Evolutionary conservation across 2,113 vertebrate genomes (phyloP).

Genomic region (Girardinichthys multiradiatus): DNA sequence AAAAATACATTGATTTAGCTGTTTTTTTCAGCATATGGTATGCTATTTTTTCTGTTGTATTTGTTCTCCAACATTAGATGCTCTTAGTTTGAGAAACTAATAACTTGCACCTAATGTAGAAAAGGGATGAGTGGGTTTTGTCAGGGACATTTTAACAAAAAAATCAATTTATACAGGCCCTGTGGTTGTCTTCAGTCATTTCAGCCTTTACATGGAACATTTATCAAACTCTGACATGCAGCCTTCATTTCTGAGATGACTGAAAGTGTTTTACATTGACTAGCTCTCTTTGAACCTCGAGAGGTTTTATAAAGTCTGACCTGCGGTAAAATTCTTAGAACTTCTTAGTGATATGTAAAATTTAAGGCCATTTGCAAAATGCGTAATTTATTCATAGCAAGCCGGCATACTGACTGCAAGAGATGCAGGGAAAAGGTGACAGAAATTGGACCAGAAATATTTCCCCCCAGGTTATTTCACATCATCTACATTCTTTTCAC

Average conservation of each 20-base stretch:
- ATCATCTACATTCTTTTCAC: not conserved
- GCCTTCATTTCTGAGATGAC: not conserved
- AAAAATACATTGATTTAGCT: too few species aligned
- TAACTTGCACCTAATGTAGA: not conserved
- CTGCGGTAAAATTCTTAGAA: not conserved
- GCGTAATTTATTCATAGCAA: not conserved
- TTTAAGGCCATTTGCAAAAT: not conserved
- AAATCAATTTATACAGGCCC: not conserved
- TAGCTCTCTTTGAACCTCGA: not conserved
- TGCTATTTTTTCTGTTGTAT: slow-evolving; percentile 1
- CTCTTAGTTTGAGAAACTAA: slow-evolving; percentile 4
- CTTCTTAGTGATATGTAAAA: not conserved
- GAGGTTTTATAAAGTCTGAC: not conserved
- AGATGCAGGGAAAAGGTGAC: not conserved
- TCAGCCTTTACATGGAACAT: not conserved
- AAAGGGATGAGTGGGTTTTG: not conserved
- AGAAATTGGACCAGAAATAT: not conserved
- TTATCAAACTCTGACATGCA: not conserved
- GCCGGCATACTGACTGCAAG: not conserved
- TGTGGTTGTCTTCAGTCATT: not conserved
- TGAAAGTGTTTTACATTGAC: not conserved
- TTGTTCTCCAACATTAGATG: slow-evolving; percentile 21
- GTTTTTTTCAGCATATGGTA: not conserved
- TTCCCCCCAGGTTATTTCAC: not conserved
- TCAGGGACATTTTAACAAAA: not conserved